A percentile compares a stretch with the other conserved stretches of the same genome.
Conservation (phyloP, 1,140 invertebrate genomes). For the Neodiprion fabricii region DNA sequence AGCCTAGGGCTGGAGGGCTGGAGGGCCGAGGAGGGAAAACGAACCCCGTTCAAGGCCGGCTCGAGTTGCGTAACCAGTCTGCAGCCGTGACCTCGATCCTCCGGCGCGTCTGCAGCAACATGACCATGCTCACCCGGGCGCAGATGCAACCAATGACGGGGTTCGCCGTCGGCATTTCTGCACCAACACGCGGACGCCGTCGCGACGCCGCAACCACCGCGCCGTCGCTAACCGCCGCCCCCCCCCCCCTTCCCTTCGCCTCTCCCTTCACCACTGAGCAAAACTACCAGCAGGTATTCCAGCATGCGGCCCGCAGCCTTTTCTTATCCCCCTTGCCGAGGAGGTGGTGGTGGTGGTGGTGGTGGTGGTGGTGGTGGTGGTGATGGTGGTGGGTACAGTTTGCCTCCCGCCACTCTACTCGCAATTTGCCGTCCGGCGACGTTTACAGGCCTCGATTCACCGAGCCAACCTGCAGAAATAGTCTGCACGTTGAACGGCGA, state of each 20-base stretch:
- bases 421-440: too few relatives aligned
- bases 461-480: too few relatives aligned
- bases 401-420: slow-evolving; percentile 6
- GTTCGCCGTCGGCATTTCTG: slow-evolving; percentile 20
- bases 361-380: slow-evolving; percentile 4
- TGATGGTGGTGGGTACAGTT: slow-evolving; percentile 24
- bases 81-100: slow-evolving; percentile 50
- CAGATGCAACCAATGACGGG: slow-evolving; percentile 28
- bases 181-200: slow-evolving; percentile 19
- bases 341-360: too few relatives aligned
- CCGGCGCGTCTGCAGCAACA: slow-evolving; percentile 31
- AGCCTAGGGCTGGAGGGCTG: neutral
- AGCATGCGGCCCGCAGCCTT: too few relatives aligned
- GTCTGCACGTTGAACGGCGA: too few relatives aligned
- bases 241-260: slow-evolving; percentile 14
- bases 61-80: slow-evolving; percentile 45
- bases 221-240: slow-evolving; percentile 13
- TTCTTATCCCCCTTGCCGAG: too few relatives aligned
- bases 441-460: too few relatives aligned
- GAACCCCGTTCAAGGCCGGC: slow-evolving; percentile 12
- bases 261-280: slow-evolving; percentile 20
- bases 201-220: slow-evolving; percentile 11
- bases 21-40: neutral
- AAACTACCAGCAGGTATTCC: too few relatives aligned
- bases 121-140: slow-evolving; percentile 22